Conservation (phyloP, 2,888 invertebrate species). For the Panzeria rudis region DNA sequence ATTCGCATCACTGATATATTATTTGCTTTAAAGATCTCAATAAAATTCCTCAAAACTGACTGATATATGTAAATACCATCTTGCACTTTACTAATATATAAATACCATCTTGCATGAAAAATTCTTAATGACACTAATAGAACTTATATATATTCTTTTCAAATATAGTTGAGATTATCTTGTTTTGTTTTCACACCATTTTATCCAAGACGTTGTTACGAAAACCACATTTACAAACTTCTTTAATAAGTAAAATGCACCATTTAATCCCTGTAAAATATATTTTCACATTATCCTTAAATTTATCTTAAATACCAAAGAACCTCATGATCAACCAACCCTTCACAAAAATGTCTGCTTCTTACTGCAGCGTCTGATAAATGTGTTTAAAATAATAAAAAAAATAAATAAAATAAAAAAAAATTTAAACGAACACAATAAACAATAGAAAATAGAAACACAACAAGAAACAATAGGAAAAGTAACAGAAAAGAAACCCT, state of each 20-base stretch:
- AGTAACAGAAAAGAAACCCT: slow-evolving; percentile 34
- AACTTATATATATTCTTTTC: background rate
- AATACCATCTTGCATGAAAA: background rate
- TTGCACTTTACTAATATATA: background rate
- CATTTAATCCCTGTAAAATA: background rate
- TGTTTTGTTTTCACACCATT: background rate
- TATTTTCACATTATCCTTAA: background rate
- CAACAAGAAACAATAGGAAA: background rate
- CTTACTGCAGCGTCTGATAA: slow-evolving; percentile 10
- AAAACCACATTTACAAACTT: background rate
- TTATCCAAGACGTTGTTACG: background rate
- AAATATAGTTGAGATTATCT: background rate
- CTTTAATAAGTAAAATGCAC: background rate
- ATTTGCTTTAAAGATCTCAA: too few relatives aligned
- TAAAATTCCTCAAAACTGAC: too few relatives aligned
- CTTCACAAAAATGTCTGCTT: background rate
- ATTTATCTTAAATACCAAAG: background rate
- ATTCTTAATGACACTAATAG: background rate
- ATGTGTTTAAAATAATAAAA: background rate
- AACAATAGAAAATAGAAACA: background rate
- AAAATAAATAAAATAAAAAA: background rate
- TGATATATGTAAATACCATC: background rate
- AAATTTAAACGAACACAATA: background rate
- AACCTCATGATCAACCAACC: background rate
- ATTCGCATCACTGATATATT: too few relatives aligned